These are phyloP conservation scores for Theretra japonica DNA, from an alignment of 2,888 invertebrate genomes.

Conservation along the genomic window DNA sequence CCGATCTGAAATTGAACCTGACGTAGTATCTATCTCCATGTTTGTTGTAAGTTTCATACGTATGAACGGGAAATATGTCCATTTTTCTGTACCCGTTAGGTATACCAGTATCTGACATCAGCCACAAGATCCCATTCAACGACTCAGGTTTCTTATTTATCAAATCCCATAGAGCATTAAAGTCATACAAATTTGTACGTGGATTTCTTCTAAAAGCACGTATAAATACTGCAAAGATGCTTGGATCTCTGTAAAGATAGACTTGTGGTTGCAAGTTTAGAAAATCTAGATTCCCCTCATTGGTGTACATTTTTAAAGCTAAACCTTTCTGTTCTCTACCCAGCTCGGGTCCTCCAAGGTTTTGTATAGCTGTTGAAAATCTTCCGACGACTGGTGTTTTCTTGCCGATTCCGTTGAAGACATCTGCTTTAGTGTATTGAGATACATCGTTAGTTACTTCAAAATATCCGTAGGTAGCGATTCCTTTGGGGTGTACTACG, in stretches of 20 bases:
- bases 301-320: slow-evolving; percentile 95
- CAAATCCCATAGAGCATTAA: slow-evolving; percentile 95
- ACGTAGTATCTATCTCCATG: slow-evolving; percentile 89
- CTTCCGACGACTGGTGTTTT: slow-evolving; percentile 89
- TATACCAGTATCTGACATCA: slow-evolving; percentile 93
- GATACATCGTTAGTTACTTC: slow-evolving; percentile 92
- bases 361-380: slow-evolving; percentile 92
- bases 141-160: slow-evolving; percentile 91
- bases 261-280: slow-evolving; percentile 94
- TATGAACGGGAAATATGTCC: slow-evolving; percentile 96
- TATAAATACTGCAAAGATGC: slow-evolving; percentile 92
- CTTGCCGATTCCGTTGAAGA: slow-evolving; percentile 90
- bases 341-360: slow-evolving; percentile 93
- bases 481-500: slow-evolving; percentile 96
- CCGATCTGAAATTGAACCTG: slow-evolving; percentile 95
- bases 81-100: slow-evolving; percentile 95
- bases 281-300: slow-evolving; percentile 94
- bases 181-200: slow-evolving; percentile 91
- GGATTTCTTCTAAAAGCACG: slow-evolving; percentile 97
- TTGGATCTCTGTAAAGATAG: slow-evolving; percentile 93
- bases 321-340: slow-evolving; percentile 93
- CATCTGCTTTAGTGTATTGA: slow-evolving; percentile 89
- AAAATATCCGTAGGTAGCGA: slow-evolving; percentile 92
- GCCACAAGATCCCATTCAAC: slow-evolving; percentile 89
- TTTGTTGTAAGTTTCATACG: slow-evolving; percentile 93